Evolutionary conservation across 2,888 invertebrate genomes (phyloP).

Genomic region (Antitype chi): DNA sequence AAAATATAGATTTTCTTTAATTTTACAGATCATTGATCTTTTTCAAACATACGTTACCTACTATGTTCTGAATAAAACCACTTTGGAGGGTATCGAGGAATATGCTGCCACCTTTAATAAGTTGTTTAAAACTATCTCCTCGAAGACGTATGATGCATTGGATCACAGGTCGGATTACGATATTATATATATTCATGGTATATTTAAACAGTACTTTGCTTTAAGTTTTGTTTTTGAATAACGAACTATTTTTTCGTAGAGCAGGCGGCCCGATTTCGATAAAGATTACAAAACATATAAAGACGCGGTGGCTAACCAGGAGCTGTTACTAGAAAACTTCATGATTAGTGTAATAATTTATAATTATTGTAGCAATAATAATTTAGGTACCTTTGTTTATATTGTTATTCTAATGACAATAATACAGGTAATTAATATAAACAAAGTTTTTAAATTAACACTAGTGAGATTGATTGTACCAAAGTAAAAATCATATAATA

Average conservation of each 20-base stretch:
- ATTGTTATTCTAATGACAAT: not conserved
- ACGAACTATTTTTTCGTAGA: constrained; percentile 31
- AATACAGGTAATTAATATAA: too few relatives aligned
- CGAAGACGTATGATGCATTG: constrained; percentile 94
- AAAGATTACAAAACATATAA: constrained; percentile 94
- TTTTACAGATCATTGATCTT: constrained; percentile 93
- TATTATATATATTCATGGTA: not conserved
- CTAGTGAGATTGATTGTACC: not conserved
- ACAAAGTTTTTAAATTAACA: not conserved
- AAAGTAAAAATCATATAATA: not conserved
- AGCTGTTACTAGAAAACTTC: constrained; percentile 93
- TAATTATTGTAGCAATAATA: not conserved
- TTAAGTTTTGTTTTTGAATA: not conserved
- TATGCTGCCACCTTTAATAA: constrained; percentile 92
- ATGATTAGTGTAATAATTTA: constrained; percentile 89
- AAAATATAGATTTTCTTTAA: constrained; percentile 1
- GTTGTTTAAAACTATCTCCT: constrained; percentile 92
- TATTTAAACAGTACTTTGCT: not conserved
- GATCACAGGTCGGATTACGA: constrained; percentile 92
- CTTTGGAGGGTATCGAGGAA: constrained; percentile 95
- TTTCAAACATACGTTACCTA: constrained; percentile 93
- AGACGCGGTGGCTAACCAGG: constrained; percentile 92
- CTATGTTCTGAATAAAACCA: constrained; percentile 93
- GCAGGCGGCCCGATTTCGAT: constrained; percentile 92
- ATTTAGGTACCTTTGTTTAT: not conserved